These are phyloP conservation scores for Grapholita molesta DNA, from an alignment of 1,140 invertebrate genomes.

Conservation along the genomic window DNA sequence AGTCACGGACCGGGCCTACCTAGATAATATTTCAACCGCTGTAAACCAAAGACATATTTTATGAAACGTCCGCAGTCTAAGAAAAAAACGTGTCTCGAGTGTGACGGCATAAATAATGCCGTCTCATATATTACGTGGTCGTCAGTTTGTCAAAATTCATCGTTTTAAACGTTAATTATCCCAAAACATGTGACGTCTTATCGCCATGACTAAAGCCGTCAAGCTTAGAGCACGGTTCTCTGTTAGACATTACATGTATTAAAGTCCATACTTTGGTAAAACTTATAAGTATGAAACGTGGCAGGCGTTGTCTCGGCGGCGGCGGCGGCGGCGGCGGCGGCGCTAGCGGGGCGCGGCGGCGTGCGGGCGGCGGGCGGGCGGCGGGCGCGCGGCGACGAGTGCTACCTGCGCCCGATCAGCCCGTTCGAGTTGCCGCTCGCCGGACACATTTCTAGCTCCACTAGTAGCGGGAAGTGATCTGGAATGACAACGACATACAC, in stretches of 20 bases:
- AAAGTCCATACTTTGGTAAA: too few species aligned
- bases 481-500: constrained; percentile 37
- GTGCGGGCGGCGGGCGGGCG: constrained; percentile 19
- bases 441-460: constrained; percentile 93
- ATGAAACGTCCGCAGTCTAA: too few species aligned
- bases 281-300: neutral
- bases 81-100: too few species aligned
- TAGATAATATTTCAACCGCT: neutral
- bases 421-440: constrained; percentile 78
- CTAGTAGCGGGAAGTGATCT: constrained; percentile 98
- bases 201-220: too few species aligned
- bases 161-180: too few species aligned
- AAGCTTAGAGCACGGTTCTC: too few species aligned
- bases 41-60: too few species aligned
- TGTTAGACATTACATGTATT: too few species aligned
- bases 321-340: constrained; percentile 1
- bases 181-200: too few species aligned
- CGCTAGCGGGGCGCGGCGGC: constrained; percentile 21
- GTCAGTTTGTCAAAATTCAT: too few species aligned
- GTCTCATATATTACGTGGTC: too few species aligned
- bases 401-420: constrained; percentile 80
- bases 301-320: neutral
- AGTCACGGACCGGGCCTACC: neutral
- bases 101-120: too few species aligned
- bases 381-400: constrained; percentile 32